phyloP scores from a whole-genome alignment of 2,113 vertebrate species.

The Entosphenus tridentatus region DNA sequence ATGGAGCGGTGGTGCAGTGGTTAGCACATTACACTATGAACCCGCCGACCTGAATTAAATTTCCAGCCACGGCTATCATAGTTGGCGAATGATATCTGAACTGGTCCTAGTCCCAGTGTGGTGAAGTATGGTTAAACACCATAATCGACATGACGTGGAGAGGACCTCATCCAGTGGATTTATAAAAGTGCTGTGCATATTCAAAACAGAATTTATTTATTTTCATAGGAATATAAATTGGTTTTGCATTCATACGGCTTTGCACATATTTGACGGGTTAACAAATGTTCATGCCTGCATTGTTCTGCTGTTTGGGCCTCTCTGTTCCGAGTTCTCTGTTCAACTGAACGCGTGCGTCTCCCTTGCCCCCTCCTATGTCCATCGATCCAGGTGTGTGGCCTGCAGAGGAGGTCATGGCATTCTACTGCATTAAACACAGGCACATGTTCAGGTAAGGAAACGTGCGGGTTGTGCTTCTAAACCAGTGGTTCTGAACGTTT shows the following conservation, averaged over 20 bases:
- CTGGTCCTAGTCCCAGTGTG: too few relatives aligned
- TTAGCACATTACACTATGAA: too few relatives aligned
- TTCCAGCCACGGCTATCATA: too few relatives aligned
- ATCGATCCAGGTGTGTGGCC: slow-evolving; percentile 63
- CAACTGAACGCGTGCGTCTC: neutral
- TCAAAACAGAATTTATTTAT: too few relatives aligned
- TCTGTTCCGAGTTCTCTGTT: slow-evolving; percentile 6
- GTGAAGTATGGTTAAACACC: too few relatives aligned
- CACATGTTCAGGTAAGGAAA: slow-evolving; percentile 51
- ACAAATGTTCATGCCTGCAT: slow-evolving; percentile 11
- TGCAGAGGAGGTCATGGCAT: slow-evolving; percentile 80
- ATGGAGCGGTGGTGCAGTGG: too few relatives aligned
- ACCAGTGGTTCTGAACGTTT: slow-evolving; percentile 5
- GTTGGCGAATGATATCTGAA: too few relatives aligned
- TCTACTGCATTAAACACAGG: slow-evolving; percentile 71
- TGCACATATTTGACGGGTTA: slow-evolving; percentile 9
- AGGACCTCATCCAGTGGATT: too few relatives aligned
- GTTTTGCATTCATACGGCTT: neutral
- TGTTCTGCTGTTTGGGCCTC: neutral
- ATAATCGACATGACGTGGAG: too few relatives aligned
- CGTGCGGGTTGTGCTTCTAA: slow-evolving; percentile 12
- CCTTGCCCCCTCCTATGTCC: slow-evolving; percentile 1
- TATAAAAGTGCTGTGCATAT: too few relatives aligned
- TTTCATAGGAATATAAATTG: too few relatives aligned
- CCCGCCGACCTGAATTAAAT: too few relatives aligned